Base-by-base conservation (phyloP, 2,113 vertebrate species). In the Channa maculata region DNA sequence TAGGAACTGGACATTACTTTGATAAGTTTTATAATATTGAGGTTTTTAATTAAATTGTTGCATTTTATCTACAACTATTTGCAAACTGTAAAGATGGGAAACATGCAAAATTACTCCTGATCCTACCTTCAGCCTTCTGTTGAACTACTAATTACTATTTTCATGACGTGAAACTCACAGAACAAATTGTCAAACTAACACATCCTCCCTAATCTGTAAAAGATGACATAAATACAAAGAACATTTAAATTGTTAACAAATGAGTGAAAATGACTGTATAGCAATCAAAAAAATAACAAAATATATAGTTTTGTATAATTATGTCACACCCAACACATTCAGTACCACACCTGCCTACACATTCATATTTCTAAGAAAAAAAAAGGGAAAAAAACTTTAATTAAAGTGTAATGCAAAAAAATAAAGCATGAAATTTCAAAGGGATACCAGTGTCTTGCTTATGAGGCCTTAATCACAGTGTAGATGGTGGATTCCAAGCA, bases 1-100 rank as follows among this genome's bases (percentile, higher is more conserved):
- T 9, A 50, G 55, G 12, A 10, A 38, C 12, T 38, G 33, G 8
- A 6, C 5, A 39, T 49, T 52, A 41, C 36, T 62, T 66, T 57
- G 5, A 52, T 55, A 57, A 2, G 48, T 2, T 6, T 8, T 83
- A 12, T 1, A 24, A 24, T 24, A 24, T 24, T 24, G 24, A 24
- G 24, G 24, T 24, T 24, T 24, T 24, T 24, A 24, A 24, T 24
- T 24, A 4, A 10, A 11, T 45, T 54, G 33, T 61, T 70, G 45
- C 57, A 59, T 51, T 39, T 62, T 4, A 71, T 65, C 34, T 41
- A 46, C 63, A 8, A 14, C 36, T 15, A 37, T 33, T 62, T 12
- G 15, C 37, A 46, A 54, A 15, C 34, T 64, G 60, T n/a, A 53
- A 52, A 51, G 57, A 45, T 54, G 39, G n/a, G 4, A 12, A 52